A percentile compares a stretch with the other conserved stretches of the same genome.
Evolutionary conservation across 2,888 invertebrate species (phyloP).

Genomic region (Drosophila pseudotakahashii): DNA sequence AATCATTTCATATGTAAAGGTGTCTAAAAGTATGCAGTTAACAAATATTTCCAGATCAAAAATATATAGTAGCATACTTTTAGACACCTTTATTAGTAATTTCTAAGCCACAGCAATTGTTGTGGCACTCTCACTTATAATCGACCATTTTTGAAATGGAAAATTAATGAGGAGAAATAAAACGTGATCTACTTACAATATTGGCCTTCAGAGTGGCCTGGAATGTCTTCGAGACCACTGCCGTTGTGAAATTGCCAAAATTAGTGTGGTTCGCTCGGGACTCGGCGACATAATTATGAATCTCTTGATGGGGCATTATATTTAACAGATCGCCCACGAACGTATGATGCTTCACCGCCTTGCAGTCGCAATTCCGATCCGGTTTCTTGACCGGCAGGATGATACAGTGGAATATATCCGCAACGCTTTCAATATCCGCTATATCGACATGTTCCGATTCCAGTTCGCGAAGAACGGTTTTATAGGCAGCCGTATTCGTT

Average conservation of each 20-base stretch:
- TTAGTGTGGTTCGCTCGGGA: conserved; percentile 24
- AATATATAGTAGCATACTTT: too few relatives aligned
- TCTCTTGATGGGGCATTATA: conserved; percentile 46
- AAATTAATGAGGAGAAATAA: background rate
- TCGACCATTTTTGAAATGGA: too few relatives aligned
- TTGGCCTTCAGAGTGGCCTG: conserved; percentile 47
- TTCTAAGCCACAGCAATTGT: too few relatives aligned
- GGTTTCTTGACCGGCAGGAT: conserved; percentile 34
- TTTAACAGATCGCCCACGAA: conserved; percentile 62
- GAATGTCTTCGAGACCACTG: conserved; percentile 52
- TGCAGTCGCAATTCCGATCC: conserved; percentile 49
- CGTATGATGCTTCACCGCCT: conserved; percentile 44
- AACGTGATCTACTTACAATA: conserved; percentile 58
- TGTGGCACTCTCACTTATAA: too few relatives aligned
- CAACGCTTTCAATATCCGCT: conserved; percentile 51
- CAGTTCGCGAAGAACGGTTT: conserved; percentile 42
- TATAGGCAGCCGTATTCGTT: conserved; percentile 53
- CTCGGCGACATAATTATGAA: conserved; percentile 40
- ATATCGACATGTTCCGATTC: conserved; percentile 49
- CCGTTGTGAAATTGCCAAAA: conserved; percentile 57
- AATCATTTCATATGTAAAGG: too few relatives aligned
- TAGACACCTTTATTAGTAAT: too few relatives aligned
- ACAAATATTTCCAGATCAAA: too few relatives aligned
- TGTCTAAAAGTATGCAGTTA: too few relatives aligned
- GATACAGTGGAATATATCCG: conserved; percentile 59